phyloP scores from a whole-genome alignment of 1,140 invertebrate genomes.

The Drosophila pandora region DNA sequence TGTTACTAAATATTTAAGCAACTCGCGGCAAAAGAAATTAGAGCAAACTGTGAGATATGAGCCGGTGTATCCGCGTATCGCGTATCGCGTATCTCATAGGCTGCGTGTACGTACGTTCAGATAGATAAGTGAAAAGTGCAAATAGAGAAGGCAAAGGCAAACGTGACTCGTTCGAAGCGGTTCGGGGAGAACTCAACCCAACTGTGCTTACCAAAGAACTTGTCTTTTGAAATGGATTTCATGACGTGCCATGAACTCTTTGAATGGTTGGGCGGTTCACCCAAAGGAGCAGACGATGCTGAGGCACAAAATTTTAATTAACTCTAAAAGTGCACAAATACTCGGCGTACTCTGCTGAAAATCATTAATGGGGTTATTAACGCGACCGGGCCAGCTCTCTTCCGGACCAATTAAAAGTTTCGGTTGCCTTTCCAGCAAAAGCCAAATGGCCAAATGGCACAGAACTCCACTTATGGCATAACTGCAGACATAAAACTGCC shows the following conservation, averaged over 20 bases:
- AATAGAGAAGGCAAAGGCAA: slow-evolving; percentile 57
- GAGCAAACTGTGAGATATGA: slow-evolving; percentile 66
- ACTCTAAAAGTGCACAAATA: slow-evolving; percentile 16
- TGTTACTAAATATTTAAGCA: slow-evolving; percentile 81
- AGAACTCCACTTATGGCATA: slow-evolving; percentile 48
- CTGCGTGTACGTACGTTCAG: slow-evolving; percentile 12
- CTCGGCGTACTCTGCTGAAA: background rate
- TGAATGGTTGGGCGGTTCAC: slow-evolving; percentile 9
- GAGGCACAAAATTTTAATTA: slow-evolving; percentile 38
- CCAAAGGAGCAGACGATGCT: slow-evolving; percentile 13
- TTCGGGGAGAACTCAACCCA: slow-evolving; percentile 17
- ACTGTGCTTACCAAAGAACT: slow-evolving; percentile 27
- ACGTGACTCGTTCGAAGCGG: slow-evolving; percentile 56
- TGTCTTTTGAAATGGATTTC: slow-evolving; percentile 31
- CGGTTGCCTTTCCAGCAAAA: slow-evolving; percentile 16
- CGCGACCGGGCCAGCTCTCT: background rate
- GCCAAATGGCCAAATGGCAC: slow-evolving; percentile 8
- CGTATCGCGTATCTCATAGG: slow-evolving; percentile 13
- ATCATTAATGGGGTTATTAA: slow-evolving; percentile 11
- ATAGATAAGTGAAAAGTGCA: slow-evolving; percentile 75
- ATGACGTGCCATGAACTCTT: slow-evolving; percentile 11
- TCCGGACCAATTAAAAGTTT: slow-evolving; percentile 39
- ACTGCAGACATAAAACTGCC: slow-evolving; percentile 52
- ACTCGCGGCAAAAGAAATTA: slow-evolving; percentile 65
- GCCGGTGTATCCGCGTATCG: slow-evolving; percentile 24